Conservation (phyloP, 2,797 vertebrate species). For the Atherinosoma microstoma region DNA sequence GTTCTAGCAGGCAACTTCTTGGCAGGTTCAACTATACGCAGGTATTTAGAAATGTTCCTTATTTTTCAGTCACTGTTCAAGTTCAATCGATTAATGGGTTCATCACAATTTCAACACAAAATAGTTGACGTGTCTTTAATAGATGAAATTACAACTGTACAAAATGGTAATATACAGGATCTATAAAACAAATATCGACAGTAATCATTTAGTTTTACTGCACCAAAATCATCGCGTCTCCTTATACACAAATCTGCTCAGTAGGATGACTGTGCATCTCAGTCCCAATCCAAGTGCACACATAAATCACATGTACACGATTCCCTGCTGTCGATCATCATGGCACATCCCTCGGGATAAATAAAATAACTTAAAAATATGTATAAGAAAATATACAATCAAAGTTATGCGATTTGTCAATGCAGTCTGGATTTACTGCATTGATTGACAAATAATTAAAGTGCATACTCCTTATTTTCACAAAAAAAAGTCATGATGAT, state of each 20-base stretch:
- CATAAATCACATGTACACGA: constrained; percentile 14
- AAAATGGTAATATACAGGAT: constrained; percentile 78
- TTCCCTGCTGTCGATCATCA: constrained; percentile 31
- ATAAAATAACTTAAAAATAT: constrained; percentile 56
- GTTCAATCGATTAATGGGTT: too few species aligned
- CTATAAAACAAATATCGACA: constrained; percentile 61
- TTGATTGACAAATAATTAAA: constrained; percentile 73
- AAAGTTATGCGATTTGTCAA: constrained; percentile 16
- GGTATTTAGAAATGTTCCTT: neutral
- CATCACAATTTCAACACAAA: constrained; percentile 4
- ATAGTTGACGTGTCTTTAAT: constrained; percentile 67
- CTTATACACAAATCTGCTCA: neutral
- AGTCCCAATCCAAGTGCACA: neutral
- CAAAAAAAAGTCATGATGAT: constrained; percentile 42
- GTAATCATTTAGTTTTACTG: neutral
- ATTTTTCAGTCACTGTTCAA: neutral
- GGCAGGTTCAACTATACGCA: too few species aligned
- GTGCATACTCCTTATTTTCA: constrained; percentile 72
- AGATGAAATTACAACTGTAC: constrained; percentile 83
- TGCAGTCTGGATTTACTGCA: constrained; percentile 38
- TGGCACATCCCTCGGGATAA: constrained; percentile 63
- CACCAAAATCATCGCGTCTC: constrained; percentile 2
- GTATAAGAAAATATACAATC: constrained; percentile 45
- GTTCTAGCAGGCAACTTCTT: too few species aligned
- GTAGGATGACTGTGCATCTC: constrained; percentile 9